A percentile compares a stretch with the other conserved stretches of the same genome.
Evolutionary conservation across 2,113 vertebrate genomes (phyloP).

Genomic region (Elanus axillaris): DNA sequence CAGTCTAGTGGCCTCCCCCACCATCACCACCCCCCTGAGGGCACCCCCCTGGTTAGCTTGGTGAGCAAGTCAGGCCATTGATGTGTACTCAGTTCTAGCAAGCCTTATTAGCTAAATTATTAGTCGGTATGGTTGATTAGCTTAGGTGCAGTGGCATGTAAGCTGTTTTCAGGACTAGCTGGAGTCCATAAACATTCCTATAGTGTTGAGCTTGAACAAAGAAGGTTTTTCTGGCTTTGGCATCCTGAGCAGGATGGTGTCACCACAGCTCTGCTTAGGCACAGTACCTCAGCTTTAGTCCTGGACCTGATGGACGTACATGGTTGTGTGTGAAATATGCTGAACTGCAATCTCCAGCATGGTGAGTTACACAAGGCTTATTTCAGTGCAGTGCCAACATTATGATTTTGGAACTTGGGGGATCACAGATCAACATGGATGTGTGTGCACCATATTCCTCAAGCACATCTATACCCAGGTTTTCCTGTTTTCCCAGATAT

Average conservation of each 20-base stretch:
- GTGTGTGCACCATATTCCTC: background rate
- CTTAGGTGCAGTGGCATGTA: background rate
- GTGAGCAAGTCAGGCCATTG: background rate
- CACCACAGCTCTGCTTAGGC: background rate
- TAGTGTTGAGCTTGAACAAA: background rate
- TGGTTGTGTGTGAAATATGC: background rate
- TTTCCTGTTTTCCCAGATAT: background rate
- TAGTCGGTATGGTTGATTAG: background rate
- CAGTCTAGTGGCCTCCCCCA: background rate
- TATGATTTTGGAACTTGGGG: background rate
- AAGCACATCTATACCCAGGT: background rate
- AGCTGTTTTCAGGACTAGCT: background rate
- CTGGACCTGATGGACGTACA: background rate
- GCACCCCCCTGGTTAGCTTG: background rate
- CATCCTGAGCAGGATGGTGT: background rate
- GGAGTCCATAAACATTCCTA: background rate
- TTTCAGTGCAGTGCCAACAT: background rate
- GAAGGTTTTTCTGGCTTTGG: background rate
- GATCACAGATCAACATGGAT: background rate
- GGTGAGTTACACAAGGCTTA: background rate
- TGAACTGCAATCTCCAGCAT: background rate
- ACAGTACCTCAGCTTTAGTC: background rate
- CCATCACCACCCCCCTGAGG: fast-evolving
- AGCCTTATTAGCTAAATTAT: background rate
- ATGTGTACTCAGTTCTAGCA: background rate